phyloP scores from a whole-genome alignment of 2,797 vertebrate species.

The Gadopsis marmoratus region DNA sequence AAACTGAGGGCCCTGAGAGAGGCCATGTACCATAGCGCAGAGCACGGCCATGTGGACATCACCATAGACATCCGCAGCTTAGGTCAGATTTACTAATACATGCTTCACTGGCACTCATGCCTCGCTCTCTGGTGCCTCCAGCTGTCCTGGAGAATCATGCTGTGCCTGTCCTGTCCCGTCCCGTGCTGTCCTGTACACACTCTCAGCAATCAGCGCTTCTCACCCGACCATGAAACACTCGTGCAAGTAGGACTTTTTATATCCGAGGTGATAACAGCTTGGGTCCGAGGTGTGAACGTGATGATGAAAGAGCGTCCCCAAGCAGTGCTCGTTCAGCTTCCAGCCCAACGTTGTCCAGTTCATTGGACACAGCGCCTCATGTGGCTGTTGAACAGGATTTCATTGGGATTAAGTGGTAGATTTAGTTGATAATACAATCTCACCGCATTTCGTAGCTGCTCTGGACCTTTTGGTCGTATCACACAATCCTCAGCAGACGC shows the following conservation, averaged over 20 bases:
- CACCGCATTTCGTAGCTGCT: not conserved
- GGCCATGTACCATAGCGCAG: constrained; percentile 91
- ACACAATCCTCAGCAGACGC: not conserved
- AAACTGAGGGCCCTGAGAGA: constrained; percentile 88
- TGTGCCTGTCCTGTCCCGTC: constrained; percentile 71
- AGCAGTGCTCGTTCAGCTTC: constrained; percentile 25
- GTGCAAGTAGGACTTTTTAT: constrained; percentile 30
- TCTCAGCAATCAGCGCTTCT: constrained; percentile 36
- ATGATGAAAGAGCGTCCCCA: constrained; percentile 18
- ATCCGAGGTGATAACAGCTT: constrained; percentile 29
- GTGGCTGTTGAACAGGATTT: constrained; percentile 4
- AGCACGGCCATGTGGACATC: constrained; percentile 91
- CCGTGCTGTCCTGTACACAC: constrained; percentile 45
- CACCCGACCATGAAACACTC: constrained; percentile 48
- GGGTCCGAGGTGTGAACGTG: constrained; percentile 35
- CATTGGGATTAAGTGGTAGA: constrained; percentile 10
- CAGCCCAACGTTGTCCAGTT: not conserved
- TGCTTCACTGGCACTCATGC: constrained; percentile 71
- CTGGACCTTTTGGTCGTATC: not conserved
- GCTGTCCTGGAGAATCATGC: constrained; percentile 77
- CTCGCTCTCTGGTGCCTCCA: constrained; percentile 70
- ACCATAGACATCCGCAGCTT: constrained; percentile 90
- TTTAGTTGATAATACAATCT: constrained; percentile 11
- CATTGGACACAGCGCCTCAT: not conserved
- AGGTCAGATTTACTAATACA: constrained; percentile 85